A percentile compares a stretch with the other conserved stretches of the same genome.
phyloP scores from a whole-genome alignment of 2,113 vertebrate genomes.

The Pseudorasbora parva region DNA sequence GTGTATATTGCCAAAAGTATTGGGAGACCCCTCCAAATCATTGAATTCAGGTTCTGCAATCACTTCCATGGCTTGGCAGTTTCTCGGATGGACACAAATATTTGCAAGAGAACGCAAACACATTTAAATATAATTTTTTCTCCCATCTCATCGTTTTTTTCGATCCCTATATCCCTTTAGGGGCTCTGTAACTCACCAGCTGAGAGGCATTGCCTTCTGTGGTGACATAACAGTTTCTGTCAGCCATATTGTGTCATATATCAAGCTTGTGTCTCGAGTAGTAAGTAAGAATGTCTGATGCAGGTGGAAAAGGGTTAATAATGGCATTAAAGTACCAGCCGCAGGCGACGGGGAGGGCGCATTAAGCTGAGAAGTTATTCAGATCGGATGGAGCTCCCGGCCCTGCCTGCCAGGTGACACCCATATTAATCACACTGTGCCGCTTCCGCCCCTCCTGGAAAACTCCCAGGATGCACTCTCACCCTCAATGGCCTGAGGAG shows the following conservation, averaged over 20 bases:
- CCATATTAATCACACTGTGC: conserved; percentile 53
- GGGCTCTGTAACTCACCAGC: background rate
- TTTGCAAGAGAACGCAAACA: no score
- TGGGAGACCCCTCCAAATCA: no score
- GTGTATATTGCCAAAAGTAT: no score
- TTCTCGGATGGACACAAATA: no score
- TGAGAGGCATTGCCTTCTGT: background rate
- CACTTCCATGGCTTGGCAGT: no score
- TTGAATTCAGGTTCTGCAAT: no score
- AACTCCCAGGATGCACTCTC: conserved; percentile 46
- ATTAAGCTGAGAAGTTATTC: conserved; percentile 54
- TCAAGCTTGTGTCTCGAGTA: conserved; percentile 35
- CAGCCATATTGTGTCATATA: conserved; percentile 38
- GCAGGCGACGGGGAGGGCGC: conserved; percentile 23
- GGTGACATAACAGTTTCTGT: conserved; percentile 17
- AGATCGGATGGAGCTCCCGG: conserved; percentile 41
- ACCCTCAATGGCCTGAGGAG: conserved; percentile 15
- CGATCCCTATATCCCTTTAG: no score
- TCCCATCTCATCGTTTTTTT: no score
- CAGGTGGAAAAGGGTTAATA: conserved; percentile 49
- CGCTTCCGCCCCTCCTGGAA: conserved; percentile 24
- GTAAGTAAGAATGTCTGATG: conserved; percentile 25
- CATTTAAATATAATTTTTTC: no score
- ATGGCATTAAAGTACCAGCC: conserved; percentile 42
- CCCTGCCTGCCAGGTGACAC: conserved; percentile 35